Percentiles rank a stretch among this genome's conserved stretches.
Conservation (phyloP, 2,888 invertebrate species). For the Fissipunctia ypsillon region DNA sequence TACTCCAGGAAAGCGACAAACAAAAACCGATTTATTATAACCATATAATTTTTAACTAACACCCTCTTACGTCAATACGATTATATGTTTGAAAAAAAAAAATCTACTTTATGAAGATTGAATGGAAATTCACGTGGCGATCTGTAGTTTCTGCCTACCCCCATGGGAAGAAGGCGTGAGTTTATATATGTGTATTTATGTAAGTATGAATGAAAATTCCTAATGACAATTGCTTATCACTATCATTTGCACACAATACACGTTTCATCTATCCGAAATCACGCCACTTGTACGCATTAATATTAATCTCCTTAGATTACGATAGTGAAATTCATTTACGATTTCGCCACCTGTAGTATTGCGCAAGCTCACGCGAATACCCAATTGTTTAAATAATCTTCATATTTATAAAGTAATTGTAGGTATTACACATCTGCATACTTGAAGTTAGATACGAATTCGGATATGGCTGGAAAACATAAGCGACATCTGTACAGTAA, state of each 20-base stretch:
- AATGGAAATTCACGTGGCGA: slow-evolving; percentile 45
- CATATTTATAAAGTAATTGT: not conserved
- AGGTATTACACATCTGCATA: not conserved
- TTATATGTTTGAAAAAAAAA: slow-evolving; percentile 6
- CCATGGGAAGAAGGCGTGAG: too few relatives aligned
- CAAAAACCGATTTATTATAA: slow-evolving; percentile 6
- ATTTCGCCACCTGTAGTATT: slow-evolving; percentile 24
- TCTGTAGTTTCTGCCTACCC: too few relatives aligned
- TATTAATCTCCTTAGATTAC: slow-evolving; percentile 41
- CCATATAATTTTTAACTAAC: slow-evolving; percentile 8
- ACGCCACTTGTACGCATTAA: slow-evolving; percentile 30
- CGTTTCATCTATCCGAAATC: slow-evolving; percentile 49
- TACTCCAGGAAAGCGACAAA: not conserved
- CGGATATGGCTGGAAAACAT: not conserved
- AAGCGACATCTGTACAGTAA: not conserved
- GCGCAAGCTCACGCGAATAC: too few relatives aligned
- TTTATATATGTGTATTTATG: too few relatives aligned
- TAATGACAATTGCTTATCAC: slow-evolving; percentile 18
- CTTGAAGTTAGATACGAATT: not conserved
- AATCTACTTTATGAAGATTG: slow-evolving; percentile 36
- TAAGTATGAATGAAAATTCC: slow-evolving; percentile 45
- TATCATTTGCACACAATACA: slow-evolving; percentile 2
- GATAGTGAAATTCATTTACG: slow-evolving; percentile 26
- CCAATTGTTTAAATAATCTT: not conserved
- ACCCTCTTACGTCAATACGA: slow-evolving; percentile 28